Evolutionary conservation across 2,797 vertebrate species (phyloP), one percentile per base, ranked within the genome.

Genomic region (Champsocephalus esox): DNA sequence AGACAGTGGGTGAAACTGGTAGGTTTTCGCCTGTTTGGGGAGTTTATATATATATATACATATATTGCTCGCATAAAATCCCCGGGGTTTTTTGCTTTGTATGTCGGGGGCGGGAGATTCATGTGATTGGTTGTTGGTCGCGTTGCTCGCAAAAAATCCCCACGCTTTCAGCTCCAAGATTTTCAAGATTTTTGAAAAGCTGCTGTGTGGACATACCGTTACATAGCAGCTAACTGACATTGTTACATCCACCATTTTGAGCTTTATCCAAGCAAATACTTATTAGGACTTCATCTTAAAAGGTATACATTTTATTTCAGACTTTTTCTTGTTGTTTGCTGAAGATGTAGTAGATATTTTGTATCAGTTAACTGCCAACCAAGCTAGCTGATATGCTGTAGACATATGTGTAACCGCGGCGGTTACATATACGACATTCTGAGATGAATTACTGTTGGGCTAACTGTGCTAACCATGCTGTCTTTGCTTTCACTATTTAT

Each of bases 171-270:
- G 19, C 19, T 19, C 19, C 19, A 19, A 19, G 19, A 19, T 19
- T 19, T 19, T 19, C 19, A 19, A 19, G 19, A 19, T 19, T 19
- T 19, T 19, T 19, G 19, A 19, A 19, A 19, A 19, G 19, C 19
- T 19, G 19, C 19, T 19, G 19, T 19, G 19, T 19, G 19, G 19
- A 19, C 19, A 19, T 19, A 19, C 19, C 19, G 8, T 13, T 51
- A 3, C 24, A 48, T 1, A 49, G 55, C 56, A 65, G 55, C 50
- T 65, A 50, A 41, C 3, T 48, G 54, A 43, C 34, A 28, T 28
- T 28, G 28, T 28, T 28, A 28, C 28, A 66, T 52, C 24, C 43
- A 68, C 12, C n/a, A 61, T 65, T 58, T 73, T 65, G 48, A 59
- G 51, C 14, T 61, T 65, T 7, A 5, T 45, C 62, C 9, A 16